Evolutionary conservation across 2,113 vertebrate genomes (phyloP).

Genomic region (Oceanites oceanicus): DNA sequence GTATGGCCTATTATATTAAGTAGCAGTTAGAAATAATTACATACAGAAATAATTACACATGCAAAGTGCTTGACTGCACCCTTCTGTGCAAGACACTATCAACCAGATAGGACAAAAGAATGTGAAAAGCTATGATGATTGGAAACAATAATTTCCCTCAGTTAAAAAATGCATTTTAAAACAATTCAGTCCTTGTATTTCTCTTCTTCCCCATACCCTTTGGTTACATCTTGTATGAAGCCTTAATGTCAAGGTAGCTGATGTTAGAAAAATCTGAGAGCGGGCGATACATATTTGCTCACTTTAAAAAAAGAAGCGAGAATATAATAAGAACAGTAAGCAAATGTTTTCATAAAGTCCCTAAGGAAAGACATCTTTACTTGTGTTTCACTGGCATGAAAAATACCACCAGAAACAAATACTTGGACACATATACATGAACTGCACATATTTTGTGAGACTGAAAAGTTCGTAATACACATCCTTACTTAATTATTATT

Average conservation of each 20-base stretch:
- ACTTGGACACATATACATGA: not conserved
- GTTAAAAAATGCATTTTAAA: not conserved
- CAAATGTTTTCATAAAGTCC: not conserved
- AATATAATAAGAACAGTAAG: not conserved
- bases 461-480: not conserved
- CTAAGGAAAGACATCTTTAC: not conserved
- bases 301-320: not conserved
- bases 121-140: not conserved
- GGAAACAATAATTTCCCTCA: not conserved
- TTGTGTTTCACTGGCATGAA: not conserved
- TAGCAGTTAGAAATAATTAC: not conserved
- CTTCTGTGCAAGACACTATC: not conserved
- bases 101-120: not conserved
- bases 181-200: not conserved
- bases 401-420: not conserved
- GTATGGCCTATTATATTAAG: not conserved
- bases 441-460: not conserved
- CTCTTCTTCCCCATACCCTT: not conserved
- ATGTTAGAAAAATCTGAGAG: not conserved
- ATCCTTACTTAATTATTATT: not conserved
- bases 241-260: not conserved
- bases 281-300: not conserved
- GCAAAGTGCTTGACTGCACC: not conserved
- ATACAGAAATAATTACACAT: not conserved
- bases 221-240: not conserved